Base-by-base conservation (phyloP, 2,888 invertebrate species). In the Junonia oenone region DNA sequence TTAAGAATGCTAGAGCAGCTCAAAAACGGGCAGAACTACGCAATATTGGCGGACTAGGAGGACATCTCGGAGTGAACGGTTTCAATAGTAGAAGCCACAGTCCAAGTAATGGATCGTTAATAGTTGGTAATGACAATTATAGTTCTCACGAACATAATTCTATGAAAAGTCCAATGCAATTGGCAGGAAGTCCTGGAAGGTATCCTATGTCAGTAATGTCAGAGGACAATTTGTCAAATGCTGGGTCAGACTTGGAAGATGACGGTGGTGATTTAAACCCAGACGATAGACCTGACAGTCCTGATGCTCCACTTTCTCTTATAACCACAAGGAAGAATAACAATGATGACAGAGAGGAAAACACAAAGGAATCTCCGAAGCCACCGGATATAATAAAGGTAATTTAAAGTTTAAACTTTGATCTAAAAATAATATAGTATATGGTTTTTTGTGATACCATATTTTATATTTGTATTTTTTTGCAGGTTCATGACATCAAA, bases 1-100 rank as follows among this genome's bases (percentile, higher is more conserved):
- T 99, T 86, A 98, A 99, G 81, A 99, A 99, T 76, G 98, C 99
- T 0, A 92, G 99, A 50, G 99, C 99, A 0, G 98, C 98, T 0
- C 97, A 97, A 77, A 97, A 98, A 74, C 92, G 98, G 38, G 97
- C 97, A 2, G 97, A 97, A 85, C 90, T 95, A 71, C 91, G 95
- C 63, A 91, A 92, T 75, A 91, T 92, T 65, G 87, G 92, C 54
- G 92, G 95, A 48, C 64, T 90, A 48, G 83, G 90, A 55, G 93
- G 88, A 71, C 94, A 90, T 73, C 85, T 91, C 66, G 91, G 92
- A 6, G 83, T 93, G 8, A 94, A 94, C 69, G 93, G 93, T 9
- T 94, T 93, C 66, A 91, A 91, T 62, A 92, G 92, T 63, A 91
- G 91, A 68, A 93, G 92, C 66, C 93, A 93, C 67, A 93, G 93